A percentile compares a stretch with the other conserved stretches of the same genome.
Conservation (phyloP, 2,888 invertebrate species). For the Conchocele bisecta region DNA sequence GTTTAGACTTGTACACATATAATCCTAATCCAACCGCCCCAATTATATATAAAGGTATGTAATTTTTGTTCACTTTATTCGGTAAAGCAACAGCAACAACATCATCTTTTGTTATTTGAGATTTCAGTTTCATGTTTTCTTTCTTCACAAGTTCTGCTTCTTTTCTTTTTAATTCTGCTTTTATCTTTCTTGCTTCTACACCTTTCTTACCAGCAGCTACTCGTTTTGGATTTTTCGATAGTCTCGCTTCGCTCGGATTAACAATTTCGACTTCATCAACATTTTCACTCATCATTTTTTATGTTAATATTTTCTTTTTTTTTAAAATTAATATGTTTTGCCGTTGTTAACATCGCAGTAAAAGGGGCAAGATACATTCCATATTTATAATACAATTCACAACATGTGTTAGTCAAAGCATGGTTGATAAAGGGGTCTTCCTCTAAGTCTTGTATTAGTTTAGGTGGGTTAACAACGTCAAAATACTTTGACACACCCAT, state of each 20-base stretch:
- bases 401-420: constrained; percentile 21
- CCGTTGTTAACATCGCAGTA: constrained; percentile 32
- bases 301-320: constrained; percentile 17
- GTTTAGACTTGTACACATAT: constrained; percentile 28
- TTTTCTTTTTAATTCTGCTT: neutral
- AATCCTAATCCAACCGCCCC: constrained; percentile 15
- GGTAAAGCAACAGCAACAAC: neutral
- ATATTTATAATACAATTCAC: constrained; percentile 21
- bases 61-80: constrained; percentile 19
- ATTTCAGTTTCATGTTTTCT: constrained; percentile 19
- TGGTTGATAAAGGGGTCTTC: constrained; percentile 47
- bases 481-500: constrained; percentile 43
- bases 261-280: neutral
- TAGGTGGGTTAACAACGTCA: constrained; percentile 34
- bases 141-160: constrained; percentile 4
- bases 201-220: constrained; percentile 28
- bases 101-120: neutral
- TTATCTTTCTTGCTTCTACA: constrained; percentile 18
- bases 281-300: constrained; percentile 20
- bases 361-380: constrained; percentile 41
- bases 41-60: constrained; percentile 23
- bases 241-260: neutral
- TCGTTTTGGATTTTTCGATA: constrained; percentile 20
- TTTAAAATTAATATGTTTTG: constrained; percentile 23
- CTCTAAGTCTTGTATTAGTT: constrained; percentile 39